Base-by-base conservation (phyloP, 1,140 invertebrate species). In the Scylla paramamosain region DNA sequence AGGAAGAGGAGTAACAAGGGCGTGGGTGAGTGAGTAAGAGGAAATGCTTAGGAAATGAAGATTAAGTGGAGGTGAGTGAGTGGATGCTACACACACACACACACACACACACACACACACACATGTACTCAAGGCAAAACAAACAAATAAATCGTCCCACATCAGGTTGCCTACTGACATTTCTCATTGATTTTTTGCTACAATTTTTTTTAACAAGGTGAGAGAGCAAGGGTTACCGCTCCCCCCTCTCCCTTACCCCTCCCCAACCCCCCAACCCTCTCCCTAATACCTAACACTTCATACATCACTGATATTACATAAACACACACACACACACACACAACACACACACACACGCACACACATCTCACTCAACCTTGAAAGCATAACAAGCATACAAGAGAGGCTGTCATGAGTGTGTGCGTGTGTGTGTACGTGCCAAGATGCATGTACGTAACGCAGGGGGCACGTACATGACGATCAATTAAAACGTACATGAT, bases 91-190 rank as follows among this genome's bases (percentile, higher is more conserved):
- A 77, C 67, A 77, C 67, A 77, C 67, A 77, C 67, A 25, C 67
- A 77, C 67, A 25, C 67, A 77, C 67, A 77, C 67, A 77, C 67
- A 77, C 67, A 77, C 67, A 77, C 67, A 77, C 67, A 77, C 67
- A 67, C 59, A 67, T 16, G 20, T 16, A 67, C 59, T 10, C 20
- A 67, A 8, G 20, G 8, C 59, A 67, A 67, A 67, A 67, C 59
- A 67, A 10, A 67, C 20, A 67, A 67, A 67, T 67, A 20, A 67
- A 67, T 67, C 59, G 7, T 67, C 20, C 59, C 20, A 20, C 59
- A 20, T 67, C 20, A 67, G 59, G 59, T 25, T 8, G 20, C 20
- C 59, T 16, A 25, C 59, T 67, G 59, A 67, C 59, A 25, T 67
- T 67, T 67, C 59, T 16, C 20, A 25, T 25, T 20, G 59, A 67